phyloP scores from a whole-genome alignment of 2,113 vertebrate genomes.

The Potamarius usumacintae region DNA sequence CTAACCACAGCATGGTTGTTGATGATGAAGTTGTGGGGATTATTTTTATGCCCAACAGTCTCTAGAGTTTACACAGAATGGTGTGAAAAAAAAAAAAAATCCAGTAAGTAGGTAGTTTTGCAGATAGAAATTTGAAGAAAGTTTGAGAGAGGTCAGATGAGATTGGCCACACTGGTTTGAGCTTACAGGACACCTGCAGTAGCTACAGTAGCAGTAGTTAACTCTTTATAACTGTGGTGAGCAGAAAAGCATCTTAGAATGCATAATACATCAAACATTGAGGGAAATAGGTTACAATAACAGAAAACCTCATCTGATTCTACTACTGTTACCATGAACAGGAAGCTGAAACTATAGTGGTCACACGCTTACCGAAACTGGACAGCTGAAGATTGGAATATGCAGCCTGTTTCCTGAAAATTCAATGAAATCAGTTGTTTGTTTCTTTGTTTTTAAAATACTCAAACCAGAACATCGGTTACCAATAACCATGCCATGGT shows the following conservation, averaged over 20 bases:
- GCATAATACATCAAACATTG: too few species aligned
- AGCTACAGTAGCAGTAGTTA: neutral
- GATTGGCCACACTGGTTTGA: neutral
- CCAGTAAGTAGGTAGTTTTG: neutral
- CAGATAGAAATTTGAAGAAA: neutral
- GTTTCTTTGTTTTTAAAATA: too few species aligned
- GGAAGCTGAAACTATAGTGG: neutral
- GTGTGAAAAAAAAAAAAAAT: neutral
- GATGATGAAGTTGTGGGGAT: neutral
- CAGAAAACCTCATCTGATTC: neutral
- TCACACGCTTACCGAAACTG: neutral
- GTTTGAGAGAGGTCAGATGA: neutral
- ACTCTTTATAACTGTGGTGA: neutral
- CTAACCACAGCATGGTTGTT: neutral
- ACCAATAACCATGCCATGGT: neutral
- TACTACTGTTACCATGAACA: neutral
- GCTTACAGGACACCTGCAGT: neutral
- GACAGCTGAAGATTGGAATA: neutral
- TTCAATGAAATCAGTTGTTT: neutral
- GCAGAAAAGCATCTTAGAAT: slow-evolving; percentile 8
- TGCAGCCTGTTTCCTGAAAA: neutral
- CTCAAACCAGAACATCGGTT: neutral
- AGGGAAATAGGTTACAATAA: neutral
- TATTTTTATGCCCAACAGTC: neutral
- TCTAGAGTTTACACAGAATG: neutral